Base-by-base conservation (phyloP, 2,797 vertebrate genomes). In the Menidia menidia region DNA sequence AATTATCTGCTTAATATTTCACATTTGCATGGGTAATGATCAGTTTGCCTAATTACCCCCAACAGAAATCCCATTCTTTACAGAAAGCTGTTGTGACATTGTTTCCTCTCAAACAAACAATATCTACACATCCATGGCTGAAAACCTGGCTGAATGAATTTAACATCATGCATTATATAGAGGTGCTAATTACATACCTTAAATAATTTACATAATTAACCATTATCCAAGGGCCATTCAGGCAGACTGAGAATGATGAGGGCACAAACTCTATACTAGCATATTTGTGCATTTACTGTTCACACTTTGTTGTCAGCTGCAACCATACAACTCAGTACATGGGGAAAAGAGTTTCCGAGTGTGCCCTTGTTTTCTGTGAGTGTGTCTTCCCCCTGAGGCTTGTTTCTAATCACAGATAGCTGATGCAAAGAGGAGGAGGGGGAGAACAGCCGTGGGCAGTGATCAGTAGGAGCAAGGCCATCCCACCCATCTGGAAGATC, bases 361-460 rank as follows among this genome's bases (percentile, higher is more conserved):
- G 45, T 69, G 62, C 7, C n/a, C 45, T 47, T 58, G 35, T 68
- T 55, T 54, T 59, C 25, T 71, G 16, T 69, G 57, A 43, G 81
- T 48, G 16, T 52, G 67, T 65, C 11, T 32, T 57, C 44, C 74
- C 82, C 86, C 76, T 39, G 73, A 75, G 88, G 87, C 80, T 78
- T 57, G 60, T 70, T 87, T 90, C 77, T 91, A 90, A 92, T 92
- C 89, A 92, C 86, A 89, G 87, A 83, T 86, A 87, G 85, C 84
- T 88, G 85, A 88, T 83, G 88, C 89, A 80, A 73, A 85, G 67
- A 85, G 71, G 50, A 47, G 45, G 54, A 69, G 57, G 60, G 72
- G 67, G 62, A 73, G 74, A 76, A 71, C 19, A 71, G 81, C 87
- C 77, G 47, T 57, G 52, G 82, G 87, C 87, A 88, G 77, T 80